Evolutionary conservation across 2,113 vertebrate genomes (phyloP), one percentile per base, ranked within the genome.

Genomic region (Salvelinus alpinus): DNA sequence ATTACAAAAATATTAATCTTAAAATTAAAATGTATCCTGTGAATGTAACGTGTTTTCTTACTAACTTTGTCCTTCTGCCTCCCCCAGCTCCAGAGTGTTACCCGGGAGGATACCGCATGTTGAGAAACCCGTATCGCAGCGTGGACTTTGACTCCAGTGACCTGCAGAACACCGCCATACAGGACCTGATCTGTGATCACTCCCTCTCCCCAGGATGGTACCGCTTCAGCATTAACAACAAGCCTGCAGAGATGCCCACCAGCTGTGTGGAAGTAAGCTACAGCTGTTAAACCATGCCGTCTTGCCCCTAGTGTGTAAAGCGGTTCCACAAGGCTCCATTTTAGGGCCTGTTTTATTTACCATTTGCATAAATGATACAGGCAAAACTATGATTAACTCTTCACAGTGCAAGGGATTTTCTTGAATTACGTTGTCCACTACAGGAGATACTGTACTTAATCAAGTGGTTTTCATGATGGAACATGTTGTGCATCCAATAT

Each of bases 111-210:
- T 85, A 93, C 71, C 82, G 64, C 31, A 86, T 71, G 51, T 54
- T 94, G 64, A 77, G 75, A 0, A 89, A 89, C 22, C 81, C 94
- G 1, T 80, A 91, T 66, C 90, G 92, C 38, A 94, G 90, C 34
- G 59, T 92, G 0, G 77, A 91, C 79, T 94, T 94, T 13, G 92
- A 94, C 90, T 94, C 94, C 67, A 90, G 84, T 0, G 90, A 94
- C 78, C 90, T 94, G 62, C 94, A 94, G 82, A 89, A 92, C 82
- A 92, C 84, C 0, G 90, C 93, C 69, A 94, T 94, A 77, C 92
- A 94, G 86, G 91, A 94, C 51, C 87, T 94, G 68, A 87, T 94
- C 84, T 94, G 92, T 25, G 93, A 93, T 86, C 93, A 94, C 86
- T 91, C 90, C 0, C 87, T 94, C 72, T 38, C 71, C 0, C 65